Percentiles rank a stretch among this genome's conserved stretches.
Evolutionary conservation across 2,888 invertebrate species (phyloP).

Genomic region (Heliconius cydno): DNA sequence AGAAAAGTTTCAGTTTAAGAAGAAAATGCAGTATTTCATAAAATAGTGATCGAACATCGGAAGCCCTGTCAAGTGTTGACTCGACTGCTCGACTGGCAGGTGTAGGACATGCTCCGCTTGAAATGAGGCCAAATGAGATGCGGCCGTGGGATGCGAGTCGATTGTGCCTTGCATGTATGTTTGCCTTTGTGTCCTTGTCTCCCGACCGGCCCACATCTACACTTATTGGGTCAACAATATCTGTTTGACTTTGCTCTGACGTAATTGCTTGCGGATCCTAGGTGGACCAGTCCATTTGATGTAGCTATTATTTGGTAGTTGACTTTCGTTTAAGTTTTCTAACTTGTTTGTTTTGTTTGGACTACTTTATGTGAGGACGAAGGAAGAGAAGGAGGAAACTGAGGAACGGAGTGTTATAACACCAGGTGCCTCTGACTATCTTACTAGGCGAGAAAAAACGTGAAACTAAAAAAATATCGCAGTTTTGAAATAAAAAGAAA

Average conservation of each 20-base stretch:
- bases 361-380: not conserved
- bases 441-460: not conserved
- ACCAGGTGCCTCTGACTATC: not conserved
- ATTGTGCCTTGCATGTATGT: constrained; percentile 65
- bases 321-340: not conserved
- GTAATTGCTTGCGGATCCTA: constrained; percentile 25
- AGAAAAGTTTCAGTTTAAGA: constrained; percentile 8
- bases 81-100: constrained; percentile 53
- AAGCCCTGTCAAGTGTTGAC: constrained; percentile 30
- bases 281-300: not conserved
- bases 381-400: too few species aligned
- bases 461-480: too few species aligned
- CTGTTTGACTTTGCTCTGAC: constrained; percentile 20
- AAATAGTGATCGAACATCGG: constrained; percentile 30
- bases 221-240: constrained; percentile 39
- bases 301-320: not conserved
- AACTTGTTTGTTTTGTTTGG: not conserved
- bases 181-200: constrained; percentile 47
- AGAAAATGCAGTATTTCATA: constrained; percentile 26
- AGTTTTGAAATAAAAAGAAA: constrained; percentile 23
- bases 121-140: constrained; percentile 69
- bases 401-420: not conserved
- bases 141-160: constrained; percentile 63
- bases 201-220: constrained; percentile 34
- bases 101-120: constrained; percentile 59